These are phyloP conservation scores for Prenolepis imparis DNA, from an alignment of 2,888 invertebrate species.

Conservation along the genomic window DNA sequence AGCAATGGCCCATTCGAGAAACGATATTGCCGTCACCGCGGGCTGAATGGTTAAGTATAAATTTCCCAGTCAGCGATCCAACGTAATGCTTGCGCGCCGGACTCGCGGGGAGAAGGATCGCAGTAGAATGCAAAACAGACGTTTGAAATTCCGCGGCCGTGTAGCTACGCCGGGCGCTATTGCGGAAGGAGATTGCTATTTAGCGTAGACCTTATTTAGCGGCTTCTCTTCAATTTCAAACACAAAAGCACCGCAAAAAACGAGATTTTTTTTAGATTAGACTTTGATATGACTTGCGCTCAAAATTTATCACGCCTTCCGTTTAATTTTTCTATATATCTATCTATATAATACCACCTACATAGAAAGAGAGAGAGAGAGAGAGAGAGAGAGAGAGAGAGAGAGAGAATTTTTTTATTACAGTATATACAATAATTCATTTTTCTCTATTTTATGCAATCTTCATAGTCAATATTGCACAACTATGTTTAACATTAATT, in stretches of 20 bases:
- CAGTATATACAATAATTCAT: not conserved
- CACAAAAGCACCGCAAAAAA: not conserved
- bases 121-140: conserved; percentile 80
- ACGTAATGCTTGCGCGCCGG: conserved; percentile 73
- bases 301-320: not conserved
- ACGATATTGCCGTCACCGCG: conserved; percentile 75
- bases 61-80: conserved; percentile 78
- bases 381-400: not conserved
- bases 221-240: conserved; percentile 37
- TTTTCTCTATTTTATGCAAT: not conserved
- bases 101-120: conserved; percentile 68
- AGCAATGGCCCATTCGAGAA: conserved; percentile 73
- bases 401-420: not conserved
- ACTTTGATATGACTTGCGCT: not conserved
- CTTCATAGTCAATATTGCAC: not conserved
- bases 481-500: not conserved
- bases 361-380: not conserved
- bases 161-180: conserved; percentile 52
- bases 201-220: conserved; percentile 43
- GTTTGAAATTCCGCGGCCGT: conserved; percentile 81
- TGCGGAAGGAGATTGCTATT: conserved; percentile 46
- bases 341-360: not conserved
- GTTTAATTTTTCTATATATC: not conserved
- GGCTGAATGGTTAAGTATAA: conserved; percentile 78
- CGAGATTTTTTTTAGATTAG: conserved; percentile 9